Conservation (phyloP, 2,888 invertebrate genomes). For the Drosophila cognata region DNA sequence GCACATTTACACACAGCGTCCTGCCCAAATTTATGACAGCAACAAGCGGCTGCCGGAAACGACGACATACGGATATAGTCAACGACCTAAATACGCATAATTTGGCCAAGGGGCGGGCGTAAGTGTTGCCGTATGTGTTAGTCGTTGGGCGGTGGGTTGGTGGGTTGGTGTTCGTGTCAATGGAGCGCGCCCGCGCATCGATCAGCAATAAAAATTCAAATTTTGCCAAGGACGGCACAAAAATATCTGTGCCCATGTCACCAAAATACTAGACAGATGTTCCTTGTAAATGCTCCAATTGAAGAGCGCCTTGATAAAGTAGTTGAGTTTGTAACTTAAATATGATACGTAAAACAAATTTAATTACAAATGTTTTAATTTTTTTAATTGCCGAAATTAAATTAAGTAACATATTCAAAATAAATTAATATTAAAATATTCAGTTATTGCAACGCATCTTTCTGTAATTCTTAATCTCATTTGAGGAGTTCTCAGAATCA, state of each 20-base stretch:
- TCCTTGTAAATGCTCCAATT: slow-evolving; percentile 10
- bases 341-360: not conserved
- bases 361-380: not conserved
- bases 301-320: not conserved
- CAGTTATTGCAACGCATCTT: too few relatives aligned
- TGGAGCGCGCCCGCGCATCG: slow-evolving; percentile 68
- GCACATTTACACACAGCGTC: slow-evolving; percentile 72
- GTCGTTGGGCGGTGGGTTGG: not conserved
- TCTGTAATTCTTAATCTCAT: too few relatives aligned
- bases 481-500: too few relatives aligned
- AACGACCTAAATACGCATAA: slow-evolving; percentile 80
- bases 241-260: slow-evolving; percentile 38
- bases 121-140: not conserved
- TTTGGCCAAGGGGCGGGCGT: slow-evolving; percentile 36
- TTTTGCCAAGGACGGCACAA: slow-evolving; percentile 70
- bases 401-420: not conserved
- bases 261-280: slow-evolving; percentile 34
- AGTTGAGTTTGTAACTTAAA: not conserved
- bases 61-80: slow-evolving; percentile 36
- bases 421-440: not conserved
- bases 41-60: slow-evolving; percentile 53
- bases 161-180: slow-evolving; percentile 52
- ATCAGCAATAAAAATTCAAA: slow-evolving; percentile 83
- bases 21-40: slow-evolving; percentile 58
- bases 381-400: not conserved